A percentile compares a stretch with the other conserved stretches of the same genome.
These are phyloP conservation scores for Acanthopleura granulata DNA, from an alignment of 2,888 invertebrate species.

Conservation along the genomic window DNA sequence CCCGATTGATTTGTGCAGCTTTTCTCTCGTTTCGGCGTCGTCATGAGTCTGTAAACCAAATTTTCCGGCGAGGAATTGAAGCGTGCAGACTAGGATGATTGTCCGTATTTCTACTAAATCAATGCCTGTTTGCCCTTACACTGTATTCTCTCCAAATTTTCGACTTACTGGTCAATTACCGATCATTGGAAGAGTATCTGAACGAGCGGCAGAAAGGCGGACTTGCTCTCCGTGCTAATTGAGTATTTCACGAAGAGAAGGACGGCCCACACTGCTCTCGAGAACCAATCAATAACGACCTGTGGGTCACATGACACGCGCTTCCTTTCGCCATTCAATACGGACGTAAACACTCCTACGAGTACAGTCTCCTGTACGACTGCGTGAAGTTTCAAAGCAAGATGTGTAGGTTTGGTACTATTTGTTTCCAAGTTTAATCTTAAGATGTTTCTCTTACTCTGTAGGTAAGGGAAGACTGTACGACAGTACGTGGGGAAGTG, in stretches of 20 bases:
- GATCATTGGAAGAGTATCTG: neutral
- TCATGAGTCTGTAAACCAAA: neutral
- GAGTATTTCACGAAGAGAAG: conserved; percentile 1
- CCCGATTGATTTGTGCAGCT: neutral
- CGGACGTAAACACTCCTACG: neutral
- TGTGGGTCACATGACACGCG: conserved; percentile 1
- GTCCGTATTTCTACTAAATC: neutral
- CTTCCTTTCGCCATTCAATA: conserved; percentile 1
- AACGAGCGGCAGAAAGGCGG: neutral
- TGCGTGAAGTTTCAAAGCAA: neutral
- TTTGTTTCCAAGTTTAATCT: neutral
- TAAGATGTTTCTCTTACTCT: neutral
- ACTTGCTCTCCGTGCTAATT: conserved; percentile 10
- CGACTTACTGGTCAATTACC: conserved; percentile 8
- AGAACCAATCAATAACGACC: conserved; percentile 13
- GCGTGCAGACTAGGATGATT: neutral
- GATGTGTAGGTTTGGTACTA: neutral
- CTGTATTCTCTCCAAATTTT: conserved; percentile 10
- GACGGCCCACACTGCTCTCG: conserved; percentile 13
- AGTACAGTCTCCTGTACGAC: too few relatives aligned
- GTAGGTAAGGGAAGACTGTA: too few relatives aligned
- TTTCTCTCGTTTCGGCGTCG: neutral
- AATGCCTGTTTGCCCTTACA: neutral
- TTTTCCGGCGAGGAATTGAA: neutral
- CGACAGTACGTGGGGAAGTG: too few relatives aligned